These are phyloP conservation scores for Decapterus maruadsi DNA, from an alignment of 2,797 vertebrate genomes.

Conservation along the genomic window DNA sequence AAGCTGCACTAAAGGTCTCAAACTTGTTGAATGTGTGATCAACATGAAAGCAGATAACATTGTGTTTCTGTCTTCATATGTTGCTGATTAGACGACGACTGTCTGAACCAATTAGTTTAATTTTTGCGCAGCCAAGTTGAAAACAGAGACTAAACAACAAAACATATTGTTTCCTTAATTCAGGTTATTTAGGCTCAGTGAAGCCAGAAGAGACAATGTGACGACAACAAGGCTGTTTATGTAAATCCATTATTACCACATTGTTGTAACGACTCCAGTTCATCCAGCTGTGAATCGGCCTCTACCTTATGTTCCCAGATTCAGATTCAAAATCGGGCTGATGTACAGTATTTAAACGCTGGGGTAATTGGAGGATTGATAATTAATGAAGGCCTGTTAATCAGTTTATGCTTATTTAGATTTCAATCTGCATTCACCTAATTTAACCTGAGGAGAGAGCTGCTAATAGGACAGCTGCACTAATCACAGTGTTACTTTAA, in stretches of 20 bases:
- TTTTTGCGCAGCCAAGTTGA: background rate
- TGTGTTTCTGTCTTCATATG: background rate
- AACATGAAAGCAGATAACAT: background rate
- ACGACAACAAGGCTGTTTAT: slow-evolving; percentile 2
- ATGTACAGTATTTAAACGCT: slow-evolving; percentile 12
- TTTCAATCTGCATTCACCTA: slow-evolving; percentile 26
- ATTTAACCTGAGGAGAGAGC: slow-evolving; percentile 20
- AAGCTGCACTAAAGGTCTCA: background rate
- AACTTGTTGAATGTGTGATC: background rate
- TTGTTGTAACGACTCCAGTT: background rate
- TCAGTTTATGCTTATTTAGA: slow-evolving; percentile 35
- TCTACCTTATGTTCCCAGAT: background rate
- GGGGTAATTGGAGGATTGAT: slow-evolving; percentile 9
- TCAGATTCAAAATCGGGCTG: slow-evolving; percentile 18
- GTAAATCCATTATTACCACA: slow-evolving; percentile 6
- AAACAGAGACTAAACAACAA: background rate
- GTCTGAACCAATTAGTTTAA: background rate
- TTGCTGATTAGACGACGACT: background rate
- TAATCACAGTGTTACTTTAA: slow-evolving; percentile 24
- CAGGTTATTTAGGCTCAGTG: slow-evolving; percentile 3
- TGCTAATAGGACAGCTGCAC: slow-evolving; percentile 17
- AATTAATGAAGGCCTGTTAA: slow-evolving; percentile 17
- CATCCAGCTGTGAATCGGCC: slow-evolving; percentile 2
- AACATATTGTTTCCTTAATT: background rate
- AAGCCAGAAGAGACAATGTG: background rate